Evolutionary conservation across 2,888 invertebrate genomes (phyloP).

Genomic region (Ormyrus labotus): DNA sequence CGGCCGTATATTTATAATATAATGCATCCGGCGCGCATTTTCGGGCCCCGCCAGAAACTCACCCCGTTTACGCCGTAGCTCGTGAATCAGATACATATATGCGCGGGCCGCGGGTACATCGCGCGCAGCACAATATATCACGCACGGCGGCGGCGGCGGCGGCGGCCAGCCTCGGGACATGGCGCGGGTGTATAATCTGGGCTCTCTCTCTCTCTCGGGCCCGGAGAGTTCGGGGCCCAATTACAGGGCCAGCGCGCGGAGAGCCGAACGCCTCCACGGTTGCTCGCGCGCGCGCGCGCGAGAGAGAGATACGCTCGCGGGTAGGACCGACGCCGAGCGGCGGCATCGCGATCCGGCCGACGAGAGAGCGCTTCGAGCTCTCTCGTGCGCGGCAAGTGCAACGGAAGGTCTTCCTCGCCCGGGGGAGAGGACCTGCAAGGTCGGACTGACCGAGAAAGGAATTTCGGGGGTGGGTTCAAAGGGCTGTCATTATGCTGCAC

Average conservation of each 20-base stretch:
- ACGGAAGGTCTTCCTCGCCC: not conserved
- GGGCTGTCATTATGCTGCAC: no score
- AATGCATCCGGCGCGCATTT: not conserved
- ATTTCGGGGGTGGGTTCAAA: no score
- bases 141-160: constrained; percentile 64
- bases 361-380: not conserved
- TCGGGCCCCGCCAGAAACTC: constrained; percentile 62
- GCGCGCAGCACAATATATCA: constrained; percentile 59
- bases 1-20: constrained; percentile 16
- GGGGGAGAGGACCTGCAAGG: no score
- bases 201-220: constrained; percentile 61
- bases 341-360: not conserved
- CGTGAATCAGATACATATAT: constrained; percentile 72
- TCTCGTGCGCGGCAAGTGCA: constrained; percentile 1
- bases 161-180: constrained; percentile 71
- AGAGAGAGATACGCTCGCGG: constrained; percentile 6
- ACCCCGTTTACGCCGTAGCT: constrained; percentile 69
- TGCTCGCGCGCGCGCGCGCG: not conserved
- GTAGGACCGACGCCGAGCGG: not conserved
- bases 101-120: constrained; percentile 56
- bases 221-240: constrained; percentile 74
- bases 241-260: constrained; percentile 72
- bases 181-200: constrained; percentile 76
- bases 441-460: no score
- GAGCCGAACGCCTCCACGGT: constrained; percentile 1